A percentile compares a stretch with the other conserved stretches of the same genome.
Conservation (phyloP, 2,113 vertebrate genomes). For the Thomomys bottae region DNA sequence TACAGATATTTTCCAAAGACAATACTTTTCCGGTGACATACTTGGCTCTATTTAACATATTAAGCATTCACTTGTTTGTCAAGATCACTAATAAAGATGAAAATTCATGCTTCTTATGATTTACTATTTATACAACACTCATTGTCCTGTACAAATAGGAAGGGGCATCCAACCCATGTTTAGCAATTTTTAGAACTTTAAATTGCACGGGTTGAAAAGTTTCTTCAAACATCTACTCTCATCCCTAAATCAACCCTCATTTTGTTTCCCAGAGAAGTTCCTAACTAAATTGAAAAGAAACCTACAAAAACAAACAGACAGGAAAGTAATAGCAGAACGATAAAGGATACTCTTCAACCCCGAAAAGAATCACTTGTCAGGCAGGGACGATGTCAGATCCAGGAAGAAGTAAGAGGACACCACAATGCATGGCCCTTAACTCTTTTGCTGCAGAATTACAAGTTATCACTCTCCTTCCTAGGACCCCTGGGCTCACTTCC, state of each 20-base stretch:
- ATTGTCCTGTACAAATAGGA: slow-evolving; percentile 73
- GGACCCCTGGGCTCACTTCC: neutral
- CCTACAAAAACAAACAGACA: neutral
- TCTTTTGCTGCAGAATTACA: neutral
- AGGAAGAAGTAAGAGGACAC: neutral
- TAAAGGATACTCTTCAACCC: neutral
- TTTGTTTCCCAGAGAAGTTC: slow-evolving; percentile 76
- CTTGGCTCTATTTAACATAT: slow-evolving; percentile 57
- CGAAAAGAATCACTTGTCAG: neutral
- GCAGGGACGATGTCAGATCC: rapidly evolving
- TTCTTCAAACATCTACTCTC: slow-evolving; percentile 75
- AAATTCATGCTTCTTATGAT: slow-evolving; percentile 82
- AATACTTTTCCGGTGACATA: slow-evolving; percentile 57
- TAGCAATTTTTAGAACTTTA: slow-evolving; percentile 72
- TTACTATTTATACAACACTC: slow-evolving; percentile 83
- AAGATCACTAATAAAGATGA: slow-evolving; percentile 81
- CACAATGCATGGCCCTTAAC: neutral
- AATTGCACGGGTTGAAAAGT: slow-evolving; percentile 76
- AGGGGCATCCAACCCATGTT: slow-evolving; percentile 1
- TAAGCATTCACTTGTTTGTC: slow-evolving; percentile 76
- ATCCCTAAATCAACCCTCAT: slow-evolving; percentile 76
- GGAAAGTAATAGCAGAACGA: neutral
- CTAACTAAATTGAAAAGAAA: slow-evolving; percentile 59
- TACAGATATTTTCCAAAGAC: slow-evolving; percentile 59
- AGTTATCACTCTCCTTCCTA: neutral